phyloP scores from a whole-genome alignment of 2,113 vertebrate genomes.

The Elgaria multicarinata region DNA sequence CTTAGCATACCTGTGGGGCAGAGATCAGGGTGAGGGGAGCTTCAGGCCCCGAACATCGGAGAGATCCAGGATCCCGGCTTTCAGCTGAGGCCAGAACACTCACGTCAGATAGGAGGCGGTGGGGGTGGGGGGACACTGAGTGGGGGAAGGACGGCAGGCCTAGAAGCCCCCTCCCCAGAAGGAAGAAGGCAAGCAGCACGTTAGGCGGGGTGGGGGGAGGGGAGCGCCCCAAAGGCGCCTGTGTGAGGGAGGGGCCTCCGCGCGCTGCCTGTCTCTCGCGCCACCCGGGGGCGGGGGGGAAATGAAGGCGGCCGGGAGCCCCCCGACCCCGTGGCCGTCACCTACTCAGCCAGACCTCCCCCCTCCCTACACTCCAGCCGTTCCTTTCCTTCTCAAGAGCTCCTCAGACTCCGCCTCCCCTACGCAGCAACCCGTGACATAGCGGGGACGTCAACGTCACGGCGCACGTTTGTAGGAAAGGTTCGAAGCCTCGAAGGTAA shows the following conservation, averaged over 20 bases:
- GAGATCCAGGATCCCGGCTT: slow-evolving; percentile 8
- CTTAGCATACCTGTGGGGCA: neutral
- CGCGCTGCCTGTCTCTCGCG: neutral
- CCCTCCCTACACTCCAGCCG: too few relatives aligned
- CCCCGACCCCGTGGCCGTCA: neutral
- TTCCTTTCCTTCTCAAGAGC: slow-evolving; percentile 15
- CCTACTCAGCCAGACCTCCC: neutral
- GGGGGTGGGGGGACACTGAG: too few relatives aligned
- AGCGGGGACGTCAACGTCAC: neutral
- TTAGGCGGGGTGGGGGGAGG: neutral
- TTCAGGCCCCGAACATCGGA: slow-evolving; percentile 10
- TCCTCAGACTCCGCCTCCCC: slow-evolving; percentile 41
- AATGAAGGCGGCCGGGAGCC: neutral
- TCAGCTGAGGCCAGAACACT: neutral
- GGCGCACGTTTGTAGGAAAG: neutral
- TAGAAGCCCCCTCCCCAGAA: neutral
- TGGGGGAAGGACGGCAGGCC: neutral
- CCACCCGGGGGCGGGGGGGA: neutral
- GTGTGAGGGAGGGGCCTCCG: too few relatives aligned
- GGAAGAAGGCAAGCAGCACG: neutral
- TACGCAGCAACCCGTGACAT: slow-evolving; percentile 48
- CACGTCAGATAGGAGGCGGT: too few relatives aligned
- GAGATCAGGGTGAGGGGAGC: neutral
- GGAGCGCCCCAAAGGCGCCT: neutral
- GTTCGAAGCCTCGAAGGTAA: neutral